Evolutionary conservation across 2,797 vertebrate species (phyloP).

Genomic region (Gallirallus australis): DNA sequence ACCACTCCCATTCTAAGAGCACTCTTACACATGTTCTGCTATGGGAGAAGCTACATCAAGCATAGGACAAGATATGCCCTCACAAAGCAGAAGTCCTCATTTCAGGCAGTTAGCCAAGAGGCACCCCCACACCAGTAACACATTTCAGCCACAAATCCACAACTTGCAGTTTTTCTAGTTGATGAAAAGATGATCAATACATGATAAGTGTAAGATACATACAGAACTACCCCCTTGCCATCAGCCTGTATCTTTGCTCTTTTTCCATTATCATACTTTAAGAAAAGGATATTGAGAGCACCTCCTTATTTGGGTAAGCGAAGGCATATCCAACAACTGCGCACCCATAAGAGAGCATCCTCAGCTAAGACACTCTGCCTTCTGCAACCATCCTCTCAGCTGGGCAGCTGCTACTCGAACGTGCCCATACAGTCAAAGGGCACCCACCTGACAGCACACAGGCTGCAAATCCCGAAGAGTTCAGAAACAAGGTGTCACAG

Average conservation of each 20-base stretch:
- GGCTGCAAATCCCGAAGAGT: not conserved
- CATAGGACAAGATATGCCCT: not conserved
- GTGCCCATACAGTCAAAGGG: not conserved
- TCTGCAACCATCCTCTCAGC: not conserved
- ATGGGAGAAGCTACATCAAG: not conserved
- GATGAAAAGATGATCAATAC: not conserved
- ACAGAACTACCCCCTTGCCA: not conserved
- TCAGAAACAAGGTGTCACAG: conserved; percentile 33
- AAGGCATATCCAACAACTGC: not conserved
- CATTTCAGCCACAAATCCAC: not conserved
- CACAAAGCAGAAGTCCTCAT: not conserved
- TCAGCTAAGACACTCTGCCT: not conserved
- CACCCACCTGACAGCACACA: not conserved
- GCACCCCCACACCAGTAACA: not conserved
- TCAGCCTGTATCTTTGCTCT: not conserved
- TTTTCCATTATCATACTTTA: not conserved
- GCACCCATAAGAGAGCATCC: not conserved
- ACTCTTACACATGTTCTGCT: not conserved
- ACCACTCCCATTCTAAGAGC: not conserved
- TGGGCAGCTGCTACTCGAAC: not conserved
- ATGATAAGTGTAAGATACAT: not conserved
- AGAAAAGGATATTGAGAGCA: not conserved
- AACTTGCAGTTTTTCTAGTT: not conserved
- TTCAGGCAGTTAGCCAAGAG: conserved; percentile 3
- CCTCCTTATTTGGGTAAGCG: not conserved